Evolutionary conservation across 2,888 invertebrate species (phyloP).

Genomic region (Xanthorhoe designata): DNA sequence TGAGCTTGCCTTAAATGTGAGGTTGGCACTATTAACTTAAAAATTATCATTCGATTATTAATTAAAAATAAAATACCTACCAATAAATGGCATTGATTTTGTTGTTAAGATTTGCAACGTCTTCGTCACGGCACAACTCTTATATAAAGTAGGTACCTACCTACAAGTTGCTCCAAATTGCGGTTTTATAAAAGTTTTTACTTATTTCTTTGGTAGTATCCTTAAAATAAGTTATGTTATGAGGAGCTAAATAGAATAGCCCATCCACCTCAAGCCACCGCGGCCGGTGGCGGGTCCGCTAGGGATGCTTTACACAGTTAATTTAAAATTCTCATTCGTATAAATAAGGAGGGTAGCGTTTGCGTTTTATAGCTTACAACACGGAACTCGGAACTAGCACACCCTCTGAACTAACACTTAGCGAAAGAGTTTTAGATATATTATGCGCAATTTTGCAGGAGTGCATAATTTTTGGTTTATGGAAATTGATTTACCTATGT

Average conservation of each 20-base stretch:
- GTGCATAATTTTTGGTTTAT: neutral
- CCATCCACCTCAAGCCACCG: slow-evolving; percentile 58
- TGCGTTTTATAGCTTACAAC: slow-evolving; percentile 81
- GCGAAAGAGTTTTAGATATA: neutral
- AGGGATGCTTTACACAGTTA: slow-evolving; percentile 82
- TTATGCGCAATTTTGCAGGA: slow-evolving; percentile 11
- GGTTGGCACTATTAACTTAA: neutral
- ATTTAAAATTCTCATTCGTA: slow-evolving; percentile 85
- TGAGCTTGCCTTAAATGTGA: no score
- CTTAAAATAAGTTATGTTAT: neutral
- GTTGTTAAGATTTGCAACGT: neutral
- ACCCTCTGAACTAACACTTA: neutral
- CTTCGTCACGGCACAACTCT: neutral
- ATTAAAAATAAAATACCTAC: neutral
- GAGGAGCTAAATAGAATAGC: slow-evolving; percentile 55
- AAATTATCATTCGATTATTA: neutral
- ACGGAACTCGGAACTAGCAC: slow-evolving; percentile 20
- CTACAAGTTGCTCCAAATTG: neutral
- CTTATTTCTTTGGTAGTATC: neutral
- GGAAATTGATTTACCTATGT: neutral
- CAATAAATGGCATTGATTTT: neutral
- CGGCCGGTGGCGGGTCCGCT: slow-evolving; percentile 57
- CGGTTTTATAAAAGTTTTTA: neutral
- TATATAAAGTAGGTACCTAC: neutral
- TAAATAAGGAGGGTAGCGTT: slow-evolving; percentile 84